Conservation (phyloP, 2,113 vertebrate genomes). For the Petaurus breviceps region DNA sequence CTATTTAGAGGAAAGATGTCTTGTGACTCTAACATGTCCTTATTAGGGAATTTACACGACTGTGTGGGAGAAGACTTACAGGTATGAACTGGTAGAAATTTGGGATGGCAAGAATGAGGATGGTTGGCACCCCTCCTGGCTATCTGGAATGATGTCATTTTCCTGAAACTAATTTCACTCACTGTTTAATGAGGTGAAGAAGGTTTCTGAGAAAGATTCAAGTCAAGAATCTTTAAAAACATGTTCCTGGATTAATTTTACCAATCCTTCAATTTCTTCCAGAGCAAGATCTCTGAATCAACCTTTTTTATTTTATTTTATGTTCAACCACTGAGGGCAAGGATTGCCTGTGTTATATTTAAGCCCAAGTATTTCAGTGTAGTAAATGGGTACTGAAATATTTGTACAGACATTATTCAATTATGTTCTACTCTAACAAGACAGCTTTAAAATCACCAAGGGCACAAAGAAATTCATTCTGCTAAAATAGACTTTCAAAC, state of each 20-base stretch:
- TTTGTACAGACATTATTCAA: background rate
- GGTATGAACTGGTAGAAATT: constrained; percentile 2
- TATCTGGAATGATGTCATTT: background rate
- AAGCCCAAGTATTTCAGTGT: background rate
- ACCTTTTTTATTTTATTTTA: background rate
- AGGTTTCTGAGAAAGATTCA: background rate
- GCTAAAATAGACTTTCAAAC: background rate
- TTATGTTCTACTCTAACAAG: background rate
- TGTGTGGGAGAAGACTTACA: constrained; percentile 16
- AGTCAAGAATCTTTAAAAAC: background rate
- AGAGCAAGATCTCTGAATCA: background rate
- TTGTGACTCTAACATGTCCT: background rate
- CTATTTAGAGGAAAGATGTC: background rate
- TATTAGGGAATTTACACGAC: background rate
- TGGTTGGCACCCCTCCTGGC: background rate
- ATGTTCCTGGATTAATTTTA: background rate
- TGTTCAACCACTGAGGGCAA: background rate
- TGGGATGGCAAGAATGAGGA: background rate
- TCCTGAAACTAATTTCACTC: background rate
- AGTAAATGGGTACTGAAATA: background rate
- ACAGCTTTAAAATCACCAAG: background rate
- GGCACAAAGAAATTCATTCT: background rate
- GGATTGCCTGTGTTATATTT: background rate
- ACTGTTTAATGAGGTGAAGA: background rate
- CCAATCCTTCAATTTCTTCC: background rate